phyloP scores from a whole-genome alignment of 2,797 vertebrate species.

The Micropoecilia bifurca region DNA sequence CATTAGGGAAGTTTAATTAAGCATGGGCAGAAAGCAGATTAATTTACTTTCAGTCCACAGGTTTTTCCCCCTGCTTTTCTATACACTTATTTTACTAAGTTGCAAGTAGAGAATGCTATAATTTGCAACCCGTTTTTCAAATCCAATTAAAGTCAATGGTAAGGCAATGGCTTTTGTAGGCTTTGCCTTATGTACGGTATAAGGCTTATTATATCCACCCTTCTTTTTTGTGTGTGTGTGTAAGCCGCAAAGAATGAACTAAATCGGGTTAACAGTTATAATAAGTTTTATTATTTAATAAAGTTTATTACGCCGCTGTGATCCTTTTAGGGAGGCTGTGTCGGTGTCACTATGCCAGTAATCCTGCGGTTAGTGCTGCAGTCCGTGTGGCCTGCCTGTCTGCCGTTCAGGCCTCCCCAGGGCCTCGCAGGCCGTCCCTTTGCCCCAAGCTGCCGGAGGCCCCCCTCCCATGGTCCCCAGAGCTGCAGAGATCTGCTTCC shows the following conservation, averaged over 20 bases:
- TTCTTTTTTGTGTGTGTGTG: constrained; percentile 90
- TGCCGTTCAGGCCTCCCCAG: constrained; percentile 80
- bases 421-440: constrained; percentile 74
- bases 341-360: constrained; percentile 94
- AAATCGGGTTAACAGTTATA: constrained; percentile 99
- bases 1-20: constrained; percentile 99
- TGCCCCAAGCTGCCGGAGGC: constrained; percentile 59
- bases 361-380: constrained; percentile 90
- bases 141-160: constrained; percentile 99
- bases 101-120: constrained; percentile 99
- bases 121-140: constrained; percentile 99
- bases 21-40: constrained; percentile 99
- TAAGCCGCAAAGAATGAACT: constrained; percentile 99
- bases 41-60: constrained; percentile 99
- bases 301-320: constrained; percentile 99
- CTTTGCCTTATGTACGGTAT: constrained; percentile 99
- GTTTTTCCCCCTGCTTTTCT: constrained; percentile 81
- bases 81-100: constrained; percentile 94
- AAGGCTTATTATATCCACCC: constrained; percentile 99
- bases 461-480: constrained; percentile 72
- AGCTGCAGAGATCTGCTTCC: constrained; percentile 64
- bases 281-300: constrained; percentile 99
- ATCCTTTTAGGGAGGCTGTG: constrained; percentile 99
- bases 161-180: constrained; percentile 94
- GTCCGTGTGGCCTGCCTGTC: constrained; percentile 87